Evolutionary conservation across 2,113 vertebrate genomes (phyloP).

Genomic region (Ariopsis seemanni): DNA sequence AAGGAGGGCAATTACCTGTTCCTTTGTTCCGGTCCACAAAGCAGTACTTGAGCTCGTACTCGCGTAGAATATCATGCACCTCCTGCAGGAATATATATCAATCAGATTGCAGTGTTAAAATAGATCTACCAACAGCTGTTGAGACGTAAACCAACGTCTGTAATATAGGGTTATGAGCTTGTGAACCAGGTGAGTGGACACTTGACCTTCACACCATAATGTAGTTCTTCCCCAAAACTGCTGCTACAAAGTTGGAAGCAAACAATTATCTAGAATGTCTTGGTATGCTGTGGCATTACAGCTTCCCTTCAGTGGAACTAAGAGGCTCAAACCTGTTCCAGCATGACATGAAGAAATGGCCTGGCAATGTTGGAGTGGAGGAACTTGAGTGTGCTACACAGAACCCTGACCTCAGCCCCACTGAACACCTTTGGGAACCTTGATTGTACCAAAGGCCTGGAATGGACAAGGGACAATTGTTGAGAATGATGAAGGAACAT

Average conservation of each 20-base stretch:
- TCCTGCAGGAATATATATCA: conserved; percentile 76
- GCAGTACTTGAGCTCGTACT: conserved; percentile 96
- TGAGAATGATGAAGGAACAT: too few species aligned
- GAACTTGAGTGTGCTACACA: not conserved
- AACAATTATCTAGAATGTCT: not conserved
- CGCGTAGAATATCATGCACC: conserved; percentile 90
- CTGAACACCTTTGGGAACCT: not conserved
- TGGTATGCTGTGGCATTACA: not conserved
- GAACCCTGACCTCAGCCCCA: not conserved
- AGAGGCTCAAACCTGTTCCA: not conserved
- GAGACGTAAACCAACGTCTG: not conserved
- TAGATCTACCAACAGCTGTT: not conserved
- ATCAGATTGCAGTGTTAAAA: conserved; percentile 32
- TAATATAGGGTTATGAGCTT: not conserved
- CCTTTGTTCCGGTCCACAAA: conserved; percentile 98
- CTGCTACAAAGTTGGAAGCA: not conserved
- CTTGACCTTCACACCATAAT: not conserved
- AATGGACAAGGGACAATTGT: too few species aligned
- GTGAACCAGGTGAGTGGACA: not conserved
- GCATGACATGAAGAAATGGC: not conserved
- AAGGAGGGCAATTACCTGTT: conserved; percentile 81
- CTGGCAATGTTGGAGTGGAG: not conserved
- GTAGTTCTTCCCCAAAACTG: not conserved
- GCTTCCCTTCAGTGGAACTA: not conserved
- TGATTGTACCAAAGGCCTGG: not conserved